These are phyloP conservation scores for Halisarca cf. caerulea DNA, from an alignment of 37 sponge, comb jelly and placozoan species.

Conservation along the genomic window DNA sequence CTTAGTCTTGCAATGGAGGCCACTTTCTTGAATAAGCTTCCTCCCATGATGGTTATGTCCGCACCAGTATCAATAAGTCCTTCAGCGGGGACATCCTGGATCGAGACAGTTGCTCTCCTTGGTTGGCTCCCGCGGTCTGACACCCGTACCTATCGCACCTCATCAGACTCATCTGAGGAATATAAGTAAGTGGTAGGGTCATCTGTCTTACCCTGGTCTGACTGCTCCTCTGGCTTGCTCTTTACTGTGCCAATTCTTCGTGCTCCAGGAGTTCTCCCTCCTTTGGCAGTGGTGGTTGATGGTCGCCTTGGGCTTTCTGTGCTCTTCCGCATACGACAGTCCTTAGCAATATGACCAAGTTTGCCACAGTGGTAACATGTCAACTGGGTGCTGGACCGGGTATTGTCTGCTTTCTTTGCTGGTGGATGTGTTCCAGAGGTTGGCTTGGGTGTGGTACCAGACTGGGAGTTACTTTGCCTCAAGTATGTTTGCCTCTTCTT, in stretches of 20 bases:
- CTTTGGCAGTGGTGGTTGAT: not conserved
- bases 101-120: not conserved
- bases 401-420: not conserved
- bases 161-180: constrained; percentile 1
- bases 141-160: constrained; percentile 3
- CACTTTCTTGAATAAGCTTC: constrained; percentile 28
- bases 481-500: constrained; percentile 33
- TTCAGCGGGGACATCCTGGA: constrained; percentile 22
- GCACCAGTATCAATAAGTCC: constrained; percentile 38
- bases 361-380: not conserved
- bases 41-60: constrained; percentile 32
- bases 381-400: not conserved
- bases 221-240: not conserved
- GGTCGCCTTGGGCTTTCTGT: not conserved
- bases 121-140: constrained; percentile 18
- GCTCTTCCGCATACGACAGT: not conserved
- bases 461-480: not conserved
- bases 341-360: not conserved
- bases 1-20: constrained; percentile 22
- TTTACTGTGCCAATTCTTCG: not conserved
- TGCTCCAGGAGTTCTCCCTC: not conserved
- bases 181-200: not conserved
- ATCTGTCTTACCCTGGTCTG: not conserved
- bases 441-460: not conserved
- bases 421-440: not conserved